Conservation (phyloP, 2,113 vertebrate genomes). For the Scomber colias region DNA sequence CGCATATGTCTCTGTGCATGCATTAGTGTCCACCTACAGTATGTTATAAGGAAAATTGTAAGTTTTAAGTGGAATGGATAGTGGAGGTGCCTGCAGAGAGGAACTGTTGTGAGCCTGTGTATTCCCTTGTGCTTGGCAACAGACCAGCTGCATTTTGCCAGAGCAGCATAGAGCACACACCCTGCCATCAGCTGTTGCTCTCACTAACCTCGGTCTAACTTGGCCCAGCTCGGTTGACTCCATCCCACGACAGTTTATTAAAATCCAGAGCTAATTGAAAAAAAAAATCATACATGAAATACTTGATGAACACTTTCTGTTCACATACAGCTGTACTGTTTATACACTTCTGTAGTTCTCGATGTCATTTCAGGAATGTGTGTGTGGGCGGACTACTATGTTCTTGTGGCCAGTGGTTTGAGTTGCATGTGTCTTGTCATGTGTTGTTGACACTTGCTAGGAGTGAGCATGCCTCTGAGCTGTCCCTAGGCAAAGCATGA, state of each 20-base stretch:
- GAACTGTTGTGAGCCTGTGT: slow-evolving; percentile 77
- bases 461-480: slow-evolving; percentile 52
- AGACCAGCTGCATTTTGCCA: slow-evolving; percentile 73
- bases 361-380: slow-evolving; percentile 29
- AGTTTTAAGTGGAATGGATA: slow-evolving; percentile 62
- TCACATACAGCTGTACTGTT: neutral
- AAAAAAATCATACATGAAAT: slow-evolving; percentile 23
- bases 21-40: neutral
- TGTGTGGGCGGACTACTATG: slow-evolving; percentile 32
- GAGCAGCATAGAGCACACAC: slow-evolving; percentile 70
- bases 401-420: slow-evolving; percentile 54
- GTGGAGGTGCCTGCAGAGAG: slow-evolving; percentile 65
- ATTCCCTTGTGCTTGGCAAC: slow-evolving; percentile 78
- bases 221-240: slow-evolving; percentile 16
- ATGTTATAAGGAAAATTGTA: neutral
- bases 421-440: slow-evolving; percentile 67
- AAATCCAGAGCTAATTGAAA: slow-evolving; percentile 35
- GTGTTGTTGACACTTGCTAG: slow-evolving; percentile 69
- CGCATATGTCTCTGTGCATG: neutral
- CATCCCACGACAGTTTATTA: slow-evolving; percentile 25
- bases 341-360: neutral
- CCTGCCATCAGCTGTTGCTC: slow-evolving; percentile 82
- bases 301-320: neutral
- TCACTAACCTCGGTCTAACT: slow-evolving; percentile 65
- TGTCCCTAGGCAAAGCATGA: slow-evolving; percentile 60